Evolutionary conservation across 2,797 vertebrate species (phyloP).

Genomic region (Muscicapa comitata): DNA sequence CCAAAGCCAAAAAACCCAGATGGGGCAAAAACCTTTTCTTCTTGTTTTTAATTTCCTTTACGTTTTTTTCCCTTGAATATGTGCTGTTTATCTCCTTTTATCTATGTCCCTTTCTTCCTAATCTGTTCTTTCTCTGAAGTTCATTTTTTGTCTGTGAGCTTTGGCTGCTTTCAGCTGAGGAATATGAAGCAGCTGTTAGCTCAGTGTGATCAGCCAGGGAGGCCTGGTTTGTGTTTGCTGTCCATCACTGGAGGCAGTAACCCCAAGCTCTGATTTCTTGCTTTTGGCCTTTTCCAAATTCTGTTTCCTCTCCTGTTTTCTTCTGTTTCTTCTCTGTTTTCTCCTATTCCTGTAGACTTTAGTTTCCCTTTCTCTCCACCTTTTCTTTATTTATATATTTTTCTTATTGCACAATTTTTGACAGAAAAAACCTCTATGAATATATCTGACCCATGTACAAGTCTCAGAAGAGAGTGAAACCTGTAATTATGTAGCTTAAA

Average conservation of each 20-base stretch:
- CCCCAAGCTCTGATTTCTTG: neutral
- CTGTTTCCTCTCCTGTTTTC: neutral
- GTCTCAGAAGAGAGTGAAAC: neutral
- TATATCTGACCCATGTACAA: neutral
- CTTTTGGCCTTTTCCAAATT: neutral
- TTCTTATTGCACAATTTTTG: neutral
- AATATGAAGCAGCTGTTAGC: neutral
- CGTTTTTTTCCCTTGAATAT: neutral
- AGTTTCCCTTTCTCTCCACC: neutral
- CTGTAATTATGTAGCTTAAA: neutral
- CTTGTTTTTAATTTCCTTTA: neutral
- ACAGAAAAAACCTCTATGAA: neutral
- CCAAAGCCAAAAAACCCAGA: neutral
- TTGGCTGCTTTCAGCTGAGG: neutral
- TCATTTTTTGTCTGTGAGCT: neutral
- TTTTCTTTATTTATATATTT: neutral
- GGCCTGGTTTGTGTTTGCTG: neutral
- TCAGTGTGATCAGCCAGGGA: neutral
- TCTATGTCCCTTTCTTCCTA: neutral
- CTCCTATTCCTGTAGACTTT: neutral
- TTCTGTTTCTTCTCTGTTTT: neutral
- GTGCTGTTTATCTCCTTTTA: neutral
- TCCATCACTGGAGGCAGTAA: neutral
- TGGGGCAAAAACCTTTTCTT: neutral
- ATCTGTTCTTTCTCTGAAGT: neutral